phyloP scores from a whole-genome alignment of 2,888 invertebrate genomes.

The Limnephilus lunatus region DNA sequence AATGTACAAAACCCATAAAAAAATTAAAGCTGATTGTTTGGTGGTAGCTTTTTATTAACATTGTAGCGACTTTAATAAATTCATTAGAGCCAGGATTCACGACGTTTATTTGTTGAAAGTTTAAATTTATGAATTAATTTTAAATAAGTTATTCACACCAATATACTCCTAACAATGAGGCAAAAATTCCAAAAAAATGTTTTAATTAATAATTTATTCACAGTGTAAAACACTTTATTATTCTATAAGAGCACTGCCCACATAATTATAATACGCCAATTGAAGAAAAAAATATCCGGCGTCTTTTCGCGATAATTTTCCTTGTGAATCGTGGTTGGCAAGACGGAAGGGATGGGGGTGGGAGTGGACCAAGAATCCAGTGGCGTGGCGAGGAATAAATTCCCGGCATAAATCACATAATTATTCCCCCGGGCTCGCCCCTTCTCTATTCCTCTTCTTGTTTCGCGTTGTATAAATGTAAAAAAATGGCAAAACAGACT shows the following conservation, averaged over 20 bases:
- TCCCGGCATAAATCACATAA: conserved; percentile 64
- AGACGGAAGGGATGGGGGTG: neutral
- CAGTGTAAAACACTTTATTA: conserved; percentile 5
- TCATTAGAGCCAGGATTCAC: neutral
- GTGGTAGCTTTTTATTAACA: neutral
- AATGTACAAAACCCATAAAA: neutral
- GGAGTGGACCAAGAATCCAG: neutral
- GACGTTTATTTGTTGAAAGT: neutral
- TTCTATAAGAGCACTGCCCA: neutral
- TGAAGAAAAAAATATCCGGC: conserved; percentile 28
- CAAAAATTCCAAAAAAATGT: neutral
- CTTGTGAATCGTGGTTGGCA: conserved; percentile 44
- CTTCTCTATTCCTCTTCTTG: conserved; percentile 18
- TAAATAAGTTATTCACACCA: neutral
- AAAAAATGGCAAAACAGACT: neutral
- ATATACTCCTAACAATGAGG: neutral
- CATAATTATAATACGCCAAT: conserved; percentile 45
- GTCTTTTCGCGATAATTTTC: conserved; percentile 42
- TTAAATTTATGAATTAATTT: neutral
- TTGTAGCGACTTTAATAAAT: neutral
- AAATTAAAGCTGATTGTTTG: neutral
- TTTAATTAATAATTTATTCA: conserved; percentile 33
- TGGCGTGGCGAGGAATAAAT: conserved; percentile 60
- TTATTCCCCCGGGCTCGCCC: conserved; percentile 59
- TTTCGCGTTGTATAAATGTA: conserved; percentile 27